These are phyloP conservation scores for Corbicula japonica DNA, from an alignment of 2,888 invertebrate species.

Conservation along the genomic window DNA sequence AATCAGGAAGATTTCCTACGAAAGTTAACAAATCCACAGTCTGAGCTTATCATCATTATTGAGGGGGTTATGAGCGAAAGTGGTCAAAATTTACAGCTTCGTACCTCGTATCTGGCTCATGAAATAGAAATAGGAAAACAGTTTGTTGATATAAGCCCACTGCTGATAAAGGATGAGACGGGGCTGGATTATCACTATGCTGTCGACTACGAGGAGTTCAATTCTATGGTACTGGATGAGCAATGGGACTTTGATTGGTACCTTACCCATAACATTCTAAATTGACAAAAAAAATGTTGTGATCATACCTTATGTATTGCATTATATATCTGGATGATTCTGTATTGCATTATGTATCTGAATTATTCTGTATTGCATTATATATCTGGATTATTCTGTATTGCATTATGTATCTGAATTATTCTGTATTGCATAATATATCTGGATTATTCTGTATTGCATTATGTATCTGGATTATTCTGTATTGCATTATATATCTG, in stretches of 20 bases:
- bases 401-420: no score
- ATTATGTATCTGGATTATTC: no score
- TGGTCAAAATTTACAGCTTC: conserved; percentile 74
- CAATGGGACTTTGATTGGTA: conserved; percentile 43
- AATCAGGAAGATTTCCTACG: conserved; percentile 88
- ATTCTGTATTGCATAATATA: no score
- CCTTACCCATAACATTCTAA: no score
- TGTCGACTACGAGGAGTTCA: conserved; percentile 55
- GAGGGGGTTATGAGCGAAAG: conserved; percentile 91
- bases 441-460: no score
- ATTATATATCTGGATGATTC: no score
- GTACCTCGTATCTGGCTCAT: conserved; percentile 73
- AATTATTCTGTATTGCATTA: no score
- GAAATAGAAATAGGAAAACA: conserved; percentile 76
- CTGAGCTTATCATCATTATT: conserved; percentile 97
- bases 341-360: no score
- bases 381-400: no score
- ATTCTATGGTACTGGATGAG: conserved; percentile 41
- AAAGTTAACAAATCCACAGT: conserved; percentile 94
- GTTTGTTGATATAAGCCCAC: conserved; percentile 70
- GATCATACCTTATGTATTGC: no score
- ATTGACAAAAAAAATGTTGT: no score
- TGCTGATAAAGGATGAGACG: conserved; percentile 44
- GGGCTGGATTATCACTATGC: conserved; percentile 41
- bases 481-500: no score